Evolutionary conservation across 2,888 invertebrate genomes (phyloP).

Genomic region (Herminia tarsipennalis): DNA sequence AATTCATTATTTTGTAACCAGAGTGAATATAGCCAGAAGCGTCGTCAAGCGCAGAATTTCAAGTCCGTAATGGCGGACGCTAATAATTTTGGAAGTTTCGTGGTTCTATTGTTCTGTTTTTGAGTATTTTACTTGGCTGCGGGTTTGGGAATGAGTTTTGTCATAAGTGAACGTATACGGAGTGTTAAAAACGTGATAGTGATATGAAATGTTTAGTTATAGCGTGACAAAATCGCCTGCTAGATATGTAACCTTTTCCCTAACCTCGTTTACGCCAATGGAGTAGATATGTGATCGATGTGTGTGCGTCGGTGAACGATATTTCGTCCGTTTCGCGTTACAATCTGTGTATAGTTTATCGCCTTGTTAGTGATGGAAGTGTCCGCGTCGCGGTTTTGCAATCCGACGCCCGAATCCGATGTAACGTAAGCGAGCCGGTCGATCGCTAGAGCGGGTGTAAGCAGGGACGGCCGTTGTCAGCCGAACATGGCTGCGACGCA

Average conservation of each 20-base stretch:
- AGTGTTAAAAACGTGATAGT: conserved; percentile 77
- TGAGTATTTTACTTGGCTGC: conserved; percentile 66
- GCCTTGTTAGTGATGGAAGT: conserved; percentile 84
- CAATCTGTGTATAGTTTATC: conserved; percentile 74
- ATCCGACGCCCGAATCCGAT: conserved; percentile 85
- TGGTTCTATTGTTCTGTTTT: conserved; percentile 84
- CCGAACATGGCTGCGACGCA: conserved; percentile 94
- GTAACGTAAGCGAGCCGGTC: conserved; percentile 86
- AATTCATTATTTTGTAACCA: conserved; percentile 74
- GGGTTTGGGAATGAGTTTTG: conserved; percentile 72
- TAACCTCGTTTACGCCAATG: conserved; percentile 92
- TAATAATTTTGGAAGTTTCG: conserved; percentile 85
- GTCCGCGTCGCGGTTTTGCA: conserved; percentile 83
- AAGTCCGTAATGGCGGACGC: conserved; percentile 85
- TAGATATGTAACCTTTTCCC: conserved; percentile 90
- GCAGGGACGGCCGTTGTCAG: conserved; percentile 83
- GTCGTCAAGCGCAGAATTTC: conserved; percentile 82
- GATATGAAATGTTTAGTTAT: conserved; percentile 81
- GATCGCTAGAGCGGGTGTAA: conserved; percentile 87
- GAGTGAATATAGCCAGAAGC: conserved; percentile 84
- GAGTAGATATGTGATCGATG: conserved; percentile 91
- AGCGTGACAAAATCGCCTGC: conserved; percentile 84
- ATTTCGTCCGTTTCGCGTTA: conserved; percentile 82
- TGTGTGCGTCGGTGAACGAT: conserved; percentile 90
- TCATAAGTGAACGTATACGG: conserved; percentile 65